Evolutionary conservation across 2,888 invertebrate species (phyloP), one percentile per base, ranked within the genome.

Genomic region (Scaptomyza cyrtandrae): DNA sequence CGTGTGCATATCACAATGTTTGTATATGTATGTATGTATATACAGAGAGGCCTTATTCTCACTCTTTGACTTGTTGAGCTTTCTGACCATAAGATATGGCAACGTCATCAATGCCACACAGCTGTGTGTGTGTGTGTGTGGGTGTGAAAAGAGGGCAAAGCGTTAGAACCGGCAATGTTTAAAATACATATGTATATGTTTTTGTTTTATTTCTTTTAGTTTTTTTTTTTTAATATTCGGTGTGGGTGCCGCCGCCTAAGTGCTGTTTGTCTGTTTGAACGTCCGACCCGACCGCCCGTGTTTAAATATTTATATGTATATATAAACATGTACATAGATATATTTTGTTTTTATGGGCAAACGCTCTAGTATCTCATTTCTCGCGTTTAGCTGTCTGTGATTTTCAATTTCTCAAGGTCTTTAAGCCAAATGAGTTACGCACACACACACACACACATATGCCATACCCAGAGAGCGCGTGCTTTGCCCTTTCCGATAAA

Each of bases 331-430:
- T 55, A 60, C 44, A 54, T 27, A 72, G 31, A 62, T 56, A 58
- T 64, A 77, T 80, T 59, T 87, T 71, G 70, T 81, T 87, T 80
- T 87, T 85, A 87, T 87, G 82, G 82, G 66, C 70, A 80, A 88
- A 80, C 64, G 77, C 71, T 83, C 77, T 88, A 84, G 88, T 84
- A 86, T 88, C 80, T 84, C 86, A 88, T 86, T 84, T 88, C 72
- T 83, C 62, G 70, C 57, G 13, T 55, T 43, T 70, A 65, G 75
- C 71, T 65, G 80, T 63, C 65, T 82, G 58, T 84, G 81, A 82
- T 81, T 82, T 82, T 81, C 68, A 71, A 72, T 78, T 82, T 87
- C 66, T 84, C 87, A 82, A 82, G 81, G 81, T 87, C 82, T 82
- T 60, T 29, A 58, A 69, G 71, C 64, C 71, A 66, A 67, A 63